Evolutionary conservation across 2,888 invertebrate species (phyloP).

Genomic region (Taenaris catops): DNA sequence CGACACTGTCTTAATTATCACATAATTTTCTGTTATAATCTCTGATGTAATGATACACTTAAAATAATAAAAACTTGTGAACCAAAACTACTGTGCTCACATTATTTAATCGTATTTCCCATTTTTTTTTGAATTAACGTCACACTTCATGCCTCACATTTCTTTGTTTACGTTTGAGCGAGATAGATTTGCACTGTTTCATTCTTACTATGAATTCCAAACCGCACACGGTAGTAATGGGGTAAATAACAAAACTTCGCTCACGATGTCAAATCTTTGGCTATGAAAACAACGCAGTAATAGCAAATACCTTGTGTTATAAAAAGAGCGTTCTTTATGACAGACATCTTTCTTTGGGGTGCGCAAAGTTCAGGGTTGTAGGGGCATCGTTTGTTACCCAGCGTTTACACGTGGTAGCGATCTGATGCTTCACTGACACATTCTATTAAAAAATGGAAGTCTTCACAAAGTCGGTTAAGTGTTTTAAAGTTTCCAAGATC

Average conservation of each 20-base stretch:
- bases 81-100: constrained; percentile 20
- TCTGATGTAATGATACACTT: constrained; percentile 7
- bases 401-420: constrained; percentile 5
- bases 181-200: constrained; percentile 30
- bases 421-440: constrained; percentile 7
- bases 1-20: constrained; percentile 16
- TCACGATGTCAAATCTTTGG: too few species aligned
- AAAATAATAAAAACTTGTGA: constrained; percentile 11
- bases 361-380: constrained; percentile 16
- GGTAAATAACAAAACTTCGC: too few species aligned
- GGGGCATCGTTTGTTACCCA: constrained; percentile 6
- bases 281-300: too few species aligned
- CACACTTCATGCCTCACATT: constrained; percentile 33
- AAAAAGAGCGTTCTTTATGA: constrained; percentile 1
- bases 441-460: constrained; percentile 16
- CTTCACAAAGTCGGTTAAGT: constrained; percentile 18
- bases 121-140: constrained; percentile 65
- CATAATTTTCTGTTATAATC: constrained; percentile 11
- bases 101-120: constrained; percentile 42
- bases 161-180: constrained; percentile 49
- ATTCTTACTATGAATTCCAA: too few species aligned
- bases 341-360: constrained; percentile 3
- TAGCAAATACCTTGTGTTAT: too few species aligned
- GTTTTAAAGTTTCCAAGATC: constrained; percentile 22
- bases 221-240: too few species aligned